Conservation (phyloP, 2,797 vertebrate genomes). For the Peromyscus nudipes region DNA sequence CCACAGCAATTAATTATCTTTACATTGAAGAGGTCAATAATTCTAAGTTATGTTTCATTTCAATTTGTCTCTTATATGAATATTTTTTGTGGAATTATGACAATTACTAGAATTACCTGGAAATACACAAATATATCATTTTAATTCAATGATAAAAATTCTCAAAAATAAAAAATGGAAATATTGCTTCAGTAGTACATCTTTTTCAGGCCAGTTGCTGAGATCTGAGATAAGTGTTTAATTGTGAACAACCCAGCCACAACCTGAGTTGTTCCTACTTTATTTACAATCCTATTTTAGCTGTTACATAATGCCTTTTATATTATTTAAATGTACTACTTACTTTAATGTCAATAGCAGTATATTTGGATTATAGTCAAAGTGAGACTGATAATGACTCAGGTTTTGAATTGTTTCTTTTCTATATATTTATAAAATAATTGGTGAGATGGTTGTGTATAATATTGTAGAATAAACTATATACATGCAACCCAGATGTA, state of each 20-base stretch:
- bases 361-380: background rate
- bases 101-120: constrained; percentile 28
- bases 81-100: background rate
- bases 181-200: background rate
- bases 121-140: background rate
- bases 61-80: constrained; percentile 7
- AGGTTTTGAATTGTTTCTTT: background rate
- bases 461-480: background rate
- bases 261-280: background rate
- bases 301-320: background rate
- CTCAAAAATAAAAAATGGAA: background rate
- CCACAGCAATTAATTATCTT: constrained; percentile 11
- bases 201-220: background rate
- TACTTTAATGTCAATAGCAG: background rate
- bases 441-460: background rate
- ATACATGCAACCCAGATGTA: background rate
- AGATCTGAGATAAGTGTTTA: background rate
- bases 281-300: background rate
- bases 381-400: background rate
- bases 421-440: background rate
- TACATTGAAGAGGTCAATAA: background rate
- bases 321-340: background rate
- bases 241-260: background rate
- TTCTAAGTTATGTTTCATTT: constrained; percentile 32
- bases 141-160: constrained; percentile 44